Percentiles rank a stretch among this genome's conserved stretches.
phyloP scores from a whole-genome alignment of 37 sponge, comb jelly and placozoan genomes.

The Cliona cf. orientalis region DNA sequence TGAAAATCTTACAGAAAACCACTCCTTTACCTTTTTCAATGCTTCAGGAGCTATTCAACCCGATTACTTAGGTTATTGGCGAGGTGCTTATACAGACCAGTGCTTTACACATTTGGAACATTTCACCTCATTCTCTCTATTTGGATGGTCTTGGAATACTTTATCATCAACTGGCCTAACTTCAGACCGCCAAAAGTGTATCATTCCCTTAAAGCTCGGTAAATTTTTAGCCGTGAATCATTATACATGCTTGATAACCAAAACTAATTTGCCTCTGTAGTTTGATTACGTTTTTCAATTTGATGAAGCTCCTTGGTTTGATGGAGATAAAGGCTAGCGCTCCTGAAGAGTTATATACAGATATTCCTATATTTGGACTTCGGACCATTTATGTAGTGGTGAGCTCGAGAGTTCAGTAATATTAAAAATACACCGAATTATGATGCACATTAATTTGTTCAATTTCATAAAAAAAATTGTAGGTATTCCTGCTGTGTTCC shows the following conservation, averaged over 20 bases:
- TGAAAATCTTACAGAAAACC: neutral
- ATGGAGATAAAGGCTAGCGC: neutral
- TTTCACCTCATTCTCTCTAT: conserved; percentile 55
- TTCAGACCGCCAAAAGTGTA: conserved; percentile 31
- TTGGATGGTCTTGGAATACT: conserved; percentile 56
- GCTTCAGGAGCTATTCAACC: neutral
- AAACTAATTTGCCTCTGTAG: neutral
- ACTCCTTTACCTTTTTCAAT: neutral
- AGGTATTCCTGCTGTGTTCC: conserved; percentile 50
- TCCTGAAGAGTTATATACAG: conserved; percentile 2
- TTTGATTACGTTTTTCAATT: neutral
- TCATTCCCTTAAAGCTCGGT: neutral
- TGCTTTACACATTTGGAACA: conserved; percentile 46
- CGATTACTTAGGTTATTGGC: neutral
- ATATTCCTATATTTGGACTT: neutral
- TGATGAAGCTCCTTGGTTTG: neutral
- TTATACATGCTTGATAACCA: neutral
- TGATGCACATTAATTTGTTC: no score
- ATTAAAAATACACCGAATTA: no score
- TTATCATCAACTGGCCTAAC: conserved; percentile 59
- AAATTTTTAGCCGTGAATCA: neutral
- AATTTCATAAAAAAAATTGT: no score
- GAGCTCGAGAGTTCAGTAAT: no score
- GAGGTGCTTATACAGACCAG: neutral
- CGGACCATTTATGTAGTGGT: neutral